These are phyloP conservation scores for Drosophila tristis DNA, from an alignment of 1,140 invertebrate species.

Conservation along the genomic window DNA sequence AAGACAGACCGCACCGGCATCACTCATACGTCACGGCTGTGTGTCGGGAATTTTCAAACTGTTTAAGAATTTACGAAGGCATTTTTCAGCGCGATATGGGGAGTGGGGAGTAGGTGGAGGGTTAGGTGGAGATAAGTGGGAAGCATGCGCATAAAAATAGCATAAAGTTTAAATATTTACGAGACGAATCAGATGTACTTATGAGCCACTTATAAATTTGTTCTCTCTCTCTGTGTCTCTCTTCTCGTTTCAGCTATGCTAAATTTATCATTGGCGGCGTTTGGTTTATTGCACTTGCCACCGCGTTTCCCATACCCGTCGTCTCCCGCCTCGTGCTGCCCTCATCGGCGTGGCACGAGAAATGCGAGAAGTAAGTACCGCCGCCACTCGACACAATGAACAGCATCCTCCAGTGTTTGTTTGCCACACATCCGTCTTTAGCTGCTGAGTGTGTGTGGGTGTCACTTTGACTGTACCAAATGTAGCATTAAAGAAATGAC, in stretches of 20 bases:
- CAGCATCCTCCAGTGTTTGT: constrained; percentile 5
- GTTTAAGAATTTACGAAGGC: background rate
- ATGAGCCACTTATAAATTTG: constrained; percentile 20
- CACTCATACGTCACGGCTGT: constrained; percentile 33
- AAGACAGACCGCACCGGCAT: constrained; percentile 14
- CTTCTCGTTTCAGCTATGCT: constrained; percentile 85
- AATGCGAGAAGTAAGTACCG: constrained; percentile 87
- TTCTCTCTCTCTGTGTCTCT: background rate
- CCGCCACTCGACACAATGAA: constrained; percentile 20
- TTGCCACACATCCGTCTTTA: background rate
- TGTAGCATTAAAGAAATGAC: constrained; percentile 8
- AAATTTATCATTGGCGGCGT: constrained; percentile 90
- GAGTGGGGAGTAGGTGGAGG: no score
- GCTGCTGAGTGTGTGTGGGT: background rate
- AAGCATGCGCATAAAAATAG: background rate
- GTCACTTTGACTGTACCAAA: background rate
- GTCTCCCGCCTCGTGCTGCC: constrained; percentile 88
- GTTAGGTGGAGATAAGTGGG: background rate
- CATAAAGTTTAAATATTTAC: constrained; percentile 14
- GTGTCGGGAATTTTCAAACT: constrained; percentile 4
- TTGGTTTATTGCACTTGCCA: constrained; percentile 91
- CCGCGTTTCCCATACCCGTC: constrained; percentile 92
- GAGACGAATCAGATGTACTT: constrained; percentile 16
- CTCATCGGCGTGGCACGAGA: constrained; percentile 85
- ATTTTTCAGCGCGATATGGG: background rate